phyloP scores from a whole-genome alignment of 1,140 invertebrate species.

The Galleria mellonella region DNA sequence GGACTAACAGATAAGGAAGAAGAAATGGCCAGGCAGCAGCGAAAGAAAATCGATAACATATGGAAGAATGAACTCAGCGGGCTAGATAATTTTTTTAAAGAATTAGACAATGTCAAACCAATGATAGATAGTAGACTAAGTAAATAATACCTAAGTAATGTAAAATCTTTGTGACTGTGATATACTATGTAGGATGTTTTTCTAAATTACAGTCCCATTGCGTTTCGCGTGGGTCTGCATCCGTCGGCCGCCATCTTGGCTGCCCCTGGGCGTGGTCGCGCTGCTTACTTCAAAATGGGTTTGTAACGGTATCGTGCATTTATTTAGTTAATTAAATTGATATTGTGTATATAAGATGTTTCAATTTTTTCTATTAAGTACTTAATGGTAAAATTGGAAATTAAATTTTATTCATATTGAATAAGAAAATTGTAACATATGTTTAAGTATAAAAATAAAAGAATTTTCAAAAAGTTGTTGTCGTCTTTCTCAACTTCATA shows the following conservation, averaged over 20 bases:
- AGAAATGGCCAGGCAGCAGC: slow-evolving; percentile 51
- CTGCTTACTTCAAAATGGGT: slow-evolving; percentile 56
- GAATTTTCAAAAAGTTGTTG: slow-evolving; percentile 35
- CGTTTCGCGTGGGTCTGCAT: slow-evolving; percentile 72
- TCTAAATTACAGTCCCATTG: slow-evolving; percentile 74
- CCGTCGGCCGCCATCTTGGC: slow-evolving; percentile 70
- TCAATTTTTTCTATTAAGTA: slow-evolving; percentile 59
- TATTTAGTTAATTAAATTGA: slow-evolving; percentile 47
- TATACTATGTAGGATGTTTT: slow-evolving; percentile 69
- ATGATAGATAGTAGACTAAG: slow-evolving; percentile 28
- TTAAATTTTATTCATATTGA: slow-evolving; percentile 69
- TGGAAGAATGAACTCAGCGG: slow-evolving; percentile 72
- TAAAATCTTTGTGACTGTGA: slow-evolving; percentile 64
- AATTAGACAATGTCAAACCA: slow-evolving; percentile 65
- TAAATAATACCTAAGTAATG: slow-evolving; percentile 40
- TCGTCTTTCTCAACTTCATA: slow-evolving; percentile 26
- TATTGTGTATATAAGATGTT: slow-evolving; percentile 43
- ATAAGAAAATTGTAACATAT: slow-evolving; percentile 69
- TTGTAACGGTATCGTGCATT: slow-evolving; percentile 73
- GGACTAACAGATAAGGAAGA: slow-evolving; percentile 62
- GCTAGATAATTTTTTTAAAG: slow-evolving; percentile 68
- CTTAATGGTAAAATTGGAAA: slow-evolving; percentile 59
- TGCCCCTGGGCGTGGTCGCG: slow-evolving; percentile 57
- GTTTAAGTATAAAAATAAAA: slow-evolving; percentile 71
- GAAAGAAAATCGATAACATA: slow-evolving; percentile 62